A percentile compares a stretch with the other conserved stretches of the same genome.
Conservation (phyloP, 1,140 invertebrate genomes). For the Reticulitermes speratus region DNA sequence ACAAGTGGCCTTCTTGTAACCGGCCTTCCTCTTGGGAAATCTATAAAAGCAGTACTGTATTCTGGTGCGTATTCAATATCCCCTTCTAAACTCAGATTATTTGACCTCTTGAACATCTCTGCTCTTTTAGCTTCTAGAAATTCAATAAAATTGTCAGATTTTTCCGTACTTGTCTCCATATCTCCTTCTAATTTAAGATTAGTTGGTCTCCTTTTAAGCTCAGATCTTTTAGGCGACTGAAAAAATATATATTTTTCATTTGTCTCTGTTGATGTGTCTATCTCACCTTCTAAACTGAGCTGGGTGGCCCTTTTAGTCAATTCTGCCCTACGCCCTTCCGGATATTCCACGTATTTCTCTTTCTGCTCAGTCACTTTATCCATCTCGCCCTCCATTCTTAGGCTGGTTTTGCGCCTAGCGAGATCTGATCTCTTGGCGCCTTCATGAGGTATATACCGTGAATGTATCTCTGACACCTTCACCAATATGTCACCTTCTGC, state of each 20-base stretch:
- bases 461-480: slow-evolving; percentile 39
- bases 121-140: slow-evolving; percentile 44
- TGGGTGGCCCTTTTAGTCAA: slow-evolving; percentile 14
- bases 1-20: slow-evolving; percentile 31
- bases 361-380: not conserved
- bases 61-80: slow-evolving; percentile 43
- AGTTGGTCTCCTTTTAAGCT: slow-evolving; percentile 47
- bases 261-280: slow-evolving; percentile 30
- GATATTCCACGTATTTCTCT: slow-evolving; percentile 25
- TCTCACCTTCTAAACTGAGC: slow-evolving; percentile 31
- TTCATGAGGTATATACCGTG: slow-evolving; percentile 40
- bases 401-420: slow-evolving; percentile 23
- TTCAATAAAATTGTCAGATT: slow-evolving; percentile 47
- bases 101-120: slow-evolving; percentile 46
- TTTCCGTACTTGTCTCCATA: slow-evolving; percentile 45
- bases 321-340: slow-evolving; percentile 16
- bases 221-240: slow-evolving; percentile 48
- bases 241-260: slow-evolving; percentile 51
- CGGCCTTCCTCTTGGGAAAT: slow-evolving; percentile 41
- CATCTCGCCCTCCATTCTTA: slow-evolving; percentile 26
- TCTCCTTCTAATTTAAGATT: slow-evolving; percentile 42
- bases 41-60: slow-evolving; percentile 48
- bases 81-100: slow-evolving; percentile 42
- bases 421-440: slow-evolving; percentile 25
- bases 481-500: slow-evolving; percentile 35